Conservation (phyloP, 1,140 invertebrate species). For the Brachystomella parvula region DNA sequence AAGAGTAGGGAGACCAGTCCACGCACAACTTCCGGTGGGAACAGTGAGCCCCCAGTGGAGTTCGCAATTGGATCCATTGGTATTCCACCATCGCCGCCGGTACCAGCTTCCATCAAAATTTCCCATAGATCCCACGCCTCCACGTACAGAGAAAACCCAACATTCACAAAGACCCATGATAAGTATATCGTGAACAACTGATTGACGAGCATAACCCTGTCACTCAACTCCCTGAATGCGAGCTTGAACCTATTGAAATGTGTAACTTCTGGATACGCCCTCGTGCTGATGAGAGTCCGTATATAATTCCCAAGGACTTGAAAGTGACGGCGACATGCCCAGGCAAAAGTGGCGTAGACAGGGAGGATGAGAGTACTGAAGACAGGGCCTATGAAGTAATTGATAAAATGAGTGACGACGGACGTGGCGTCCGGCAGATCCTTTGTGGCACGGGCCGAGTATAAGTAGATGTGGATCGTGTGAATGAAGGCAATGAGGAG, state of each 20-base stretch:
- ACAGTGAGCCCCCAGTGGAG: neutral
- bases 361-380: constrained; percentile 16
- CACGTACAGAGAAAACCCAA: neutral
- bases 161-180: neutral
- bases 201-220: neutral
- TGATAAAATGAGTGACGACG: neutral
- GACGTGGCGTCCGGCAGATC: neutral
- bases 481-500: constrained; percentile 15
- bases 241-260: neutral
- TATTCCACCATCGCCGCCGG: neutral
- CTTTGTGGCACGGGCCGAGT: neutral
- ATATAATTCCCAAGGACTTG: neutral
- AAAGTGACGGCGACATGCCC: neutral
- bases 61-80: neutral
- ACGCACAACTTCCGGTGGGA: neutral
- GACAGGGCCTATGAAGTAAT: neutral
- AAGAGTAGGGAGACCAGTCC: neutral
- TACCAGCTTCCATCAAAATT: neutral
- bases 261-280: neutral
- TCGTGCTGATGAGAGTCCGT: neutral
- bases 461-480: constrained; percentile 5
- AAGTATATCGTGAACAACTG: neutral
- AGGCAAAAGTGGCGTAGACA: constrained; percentile 16
- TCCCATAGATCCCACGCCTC: neutral
- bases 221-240: neutral